Conservation (phyloP, 2,797 vertebrate genomes). For the Girardinus metallicus region DNA sequence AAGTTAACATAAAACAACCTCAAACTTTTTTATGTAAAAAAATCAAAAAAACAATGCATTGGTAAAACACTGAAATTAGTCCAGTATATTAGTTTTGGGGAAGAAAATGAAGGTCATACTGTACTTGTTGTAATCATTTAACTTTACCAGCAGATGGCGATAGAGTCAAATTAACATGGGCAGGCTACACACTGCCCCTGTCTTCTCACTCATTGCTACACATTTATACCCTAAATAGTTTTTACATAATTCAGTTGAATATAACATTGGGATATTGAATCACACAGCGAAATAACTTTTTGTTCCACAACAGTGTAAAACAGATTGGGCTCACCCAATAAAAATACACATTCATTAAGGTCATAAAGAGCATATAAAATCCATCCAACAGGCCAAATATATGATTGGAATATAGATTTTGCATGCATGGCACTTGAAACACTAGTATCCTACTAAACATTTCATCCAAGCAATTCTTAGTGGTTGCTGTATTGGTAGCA, state of each 20-base stretch:
- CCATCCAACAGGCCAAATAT: neutral
- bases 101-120: neutral
- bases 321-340: neutral
- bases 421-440: neutral
- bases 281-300: neutral
- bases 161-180: slow-evolving; percentile 31
- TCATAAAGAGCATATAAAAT: neutral
- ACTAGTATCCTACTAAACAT: neutral
- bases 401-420: neutral
- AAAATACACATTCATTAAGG: neutral
- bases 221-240: neutral
- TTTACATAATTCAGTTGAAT: neutral
- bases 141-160: slow-evolving; percentile 57
- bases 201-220: too few relatives aligned
- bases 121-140: rapidly evolving
- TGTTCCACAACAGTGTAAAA: neutral
- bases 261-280: neutral
- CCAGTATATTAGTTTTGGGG: neutral
- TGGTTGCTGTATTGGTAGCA: neutral
- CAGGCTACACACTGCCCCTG: neutral
- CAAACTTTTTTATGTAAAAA: too few relatives aligned
- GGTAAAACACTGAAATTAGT: neutral
- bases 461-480: neutral
- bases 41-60: neutral
- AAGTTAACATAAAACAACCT: neutral